Evolutionary conservation across 2,888 invertebrate genomes (phyloP), one percentile per base, ranked within the genome.

Genomic region (Pinctada fucata): DNA sequence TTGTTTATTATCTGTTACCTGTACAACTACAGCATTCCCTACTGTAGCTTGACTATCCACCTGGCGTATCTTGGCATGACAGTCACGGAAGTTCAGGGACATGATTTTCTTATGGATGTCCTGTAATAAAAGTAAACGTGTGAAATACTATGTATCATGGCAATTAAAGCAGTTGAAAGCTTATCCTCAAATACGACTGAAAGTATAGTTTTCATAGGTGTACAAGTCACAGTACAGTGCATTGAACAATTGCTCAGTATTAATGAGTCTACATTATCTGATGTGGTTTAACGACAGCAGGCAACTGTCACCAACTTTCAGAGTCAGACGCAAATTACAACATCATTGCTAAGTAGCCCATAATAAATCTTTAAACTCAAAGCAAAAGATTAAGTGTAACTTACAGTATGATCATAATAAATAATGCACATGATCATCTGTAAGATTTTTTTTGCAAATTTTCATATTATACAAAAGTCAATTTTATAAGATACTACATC

Each of bases 61-160:
- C 94, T 98, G 98, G 83, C 96, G 96, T 91, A 99, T 99, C 94
- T 98, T 99, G 70, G 99, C 97, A 94, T 98, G 98, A 93, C 99
- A 99, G 93, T 99, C 98, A 77, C 96, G 95, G 94, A 99, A 99
- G 93, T 97, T 97, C 88, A 99, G 94, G 91, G 97, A 97, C 93
- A 97, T 96, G 88, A 99, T 98, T 92, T 97, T 96, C 93, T 97
- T 96, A 93, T 99, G 97, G 87, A 99, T 99, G 92, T 98, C 96
- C 93, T 97, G 96, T 5, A 89, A 82, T 65, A 50, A 71, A 16
- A 69, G 3, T 68, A n/a, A 68, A 31, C 31, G 31, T 31, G 31
- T 31, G 31, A 48, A 5, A 10, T 31, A 31, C 31, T 31, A 31
- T 31, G 31, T 31, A 31, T 31, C 31, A 31, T 31, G 31, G 31